Evolutionary conservation across 2,888 invertebrate genomes (phyloP).

Genomic region (Ormia ochracea): DNA sequence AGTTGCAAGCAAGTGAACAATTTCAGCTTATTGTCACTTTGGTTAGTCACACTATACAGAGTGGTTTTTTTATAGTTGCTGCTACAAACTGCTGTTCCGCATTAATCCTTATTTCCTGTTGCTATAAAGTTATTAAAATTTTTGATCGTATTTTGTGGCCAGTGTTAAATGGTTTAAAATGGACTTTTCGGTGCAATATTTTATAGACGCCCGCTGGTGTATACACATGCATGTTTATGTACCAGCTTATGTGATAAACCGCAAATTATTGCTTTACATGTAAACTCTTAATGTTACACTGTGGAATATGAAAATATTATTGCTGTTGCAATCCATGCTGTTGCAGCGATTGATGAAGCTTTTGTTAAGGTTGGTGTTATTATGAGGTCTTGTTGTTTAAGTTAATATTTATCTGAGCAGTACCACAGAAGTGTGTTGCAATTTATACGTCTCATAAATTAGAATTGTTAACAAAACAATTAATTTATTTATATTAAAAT

Average conservation of each 20-base stretch:
- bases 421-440: slow-evolving; percentile 56
- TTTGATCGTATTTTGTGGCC: slow-evolving; percentile 42
- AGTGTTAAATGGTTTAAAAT: slow-evolving; percentile 52
- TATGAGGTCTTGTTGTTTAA: slow-evolving; percentile 52
- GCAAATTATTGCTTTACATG: slow-evolving; percentile 61
- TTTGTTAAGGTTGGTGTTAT: slow-evolving; percentile 22
- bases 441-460: background rate
- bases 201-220: background rate
- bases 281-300: slow-evolving; percentile 61
- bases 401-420: slow-evolving; percentile 47
- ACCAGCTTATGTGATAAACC: slow-evolving; percentile 37
- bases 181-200: slow-evolving; percentile 26
- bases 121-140: slow-evolving; percentile 58
- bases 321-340: slow-evolving; percentile 8
- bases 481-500: background rate
- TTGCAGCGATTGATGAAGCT: slow-evolving; percentile 18
- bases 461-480: background rate
- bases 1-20: background rate
- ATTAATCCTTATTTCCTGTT: slow-evolving; percentile 29
- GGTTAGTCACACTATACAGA: slow-evolving; percentile 5
- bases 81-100: background rate
- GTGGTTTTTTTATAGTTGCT: background rate
- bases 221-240: background rate
- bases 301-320: slow-evolving; percentile 53
- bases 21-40: slow-evolving; percentile 40